Evolutionary conservation across 2,797 vertebrate species (phyloP), one percentile per base, ranked within the genome.

Genomic region (Bryconaethiops microstoma): DNA sequence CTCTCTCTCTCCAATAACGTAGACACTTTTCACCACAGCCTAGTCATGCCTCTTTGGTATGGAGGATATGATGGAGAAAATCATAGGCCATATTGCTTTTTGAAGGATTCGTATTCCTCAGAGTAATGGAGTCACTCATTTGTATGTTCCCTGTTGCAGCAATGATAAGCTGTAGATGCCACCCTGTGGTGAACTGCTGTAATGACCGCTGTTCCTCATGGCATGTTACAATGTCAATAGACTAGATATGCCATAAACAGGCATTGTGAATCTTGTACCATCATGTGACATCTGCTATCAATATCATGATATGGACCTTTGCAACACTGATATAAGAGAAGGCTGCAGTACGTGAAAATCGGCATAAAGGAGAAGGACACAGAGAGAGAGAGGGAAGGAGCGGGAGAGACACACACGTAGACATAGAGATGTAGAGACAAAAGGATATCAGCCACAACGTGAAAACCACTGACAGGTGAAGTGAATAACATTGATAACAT

Each of bases 131-230:
- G 52, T 19, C 25, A 35, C 13, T 35, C 25, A 35, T 8, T 35
- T 21, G 2, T 19, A 6, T 42, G 55, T 39, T 52, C 19, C 19
- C 4, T 70, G 2, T 70, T 17, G 19, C 2, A n/a, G 23, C 68
- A 78, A 82, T 79, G 71, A 25, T 83, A 84, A 86, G 80, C 72
- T 60, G 9, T 21, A 83, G 83, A 83, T 87, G 88, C 92, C 91
- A 87, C 85, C 91, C 68, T 90, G 92, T 92, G 93, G 91, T 73
- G 69, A 82, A 89, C 80, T 88, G 82, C 85, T 57, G n/a, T 10
- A 62, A 55, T 25, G 39, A 52, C 25, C 45, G 13, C 48, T 48
- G 67, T 23, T 54, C 12, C 39, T 4, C n/a, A 19, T n/a, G 17
- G 14, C 5, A 72, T 7, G 1, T 35, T 12, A 29, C 2, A 4